phyloP scores from a whole-genome alignment of 2,113 vertebrate species.

The Heterotis niloticus region DNA sequence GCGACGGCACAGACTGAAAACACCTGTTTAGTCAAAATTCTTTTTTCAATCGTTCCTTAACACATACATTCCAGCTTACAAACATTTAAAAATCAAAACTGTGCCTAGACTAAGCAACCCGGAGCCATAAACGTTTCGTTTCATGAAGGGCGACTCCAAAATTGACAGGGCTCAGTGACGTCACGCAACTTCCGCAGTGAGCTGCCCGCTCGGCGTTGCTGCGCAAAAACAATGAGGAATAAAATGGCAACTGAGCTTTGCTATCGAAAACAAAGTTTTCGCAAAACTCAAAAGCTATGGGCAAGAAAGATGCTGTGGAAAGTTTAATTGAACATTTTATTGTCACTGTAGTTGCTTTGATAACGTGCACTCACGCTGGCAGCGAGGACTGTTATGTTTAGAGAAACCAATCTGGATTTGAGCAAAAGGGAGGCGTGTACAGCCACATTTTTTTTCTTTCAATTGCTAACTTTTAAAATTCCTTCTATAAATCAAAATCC shows the following conservation, averaged over 20 bases:
- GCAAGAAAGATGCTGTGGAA: background rate
- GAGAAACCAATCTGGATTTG: slow-evolving; percentile 65
- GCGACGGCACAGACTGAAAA: no score
- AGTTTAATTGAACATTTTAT: slow-evolving; percentile 87
- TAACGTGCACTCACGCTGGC: slow-evolving; percentile 77
- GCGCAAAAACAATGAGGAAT: no score
- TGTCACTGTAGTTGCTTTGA: slow-evolving; percentile 83
- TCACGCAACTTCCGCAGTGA: no score
- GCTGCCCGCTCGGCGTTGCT: no score
- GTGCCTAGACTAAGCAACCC: background rate
- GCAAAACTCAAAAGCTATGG: background rate
- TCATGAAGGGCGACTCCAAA: no score
- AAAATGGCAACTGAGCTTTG: no score
- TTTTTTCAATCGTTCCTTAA: no score
- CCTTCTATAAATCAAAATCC: slow-evolving; percentile 54
- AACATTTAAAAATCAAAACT: slow-evolving; percentile 20
- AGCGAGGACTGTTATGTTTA: slow-evolving; percentile 53
- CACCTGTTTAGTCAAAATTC: no score
- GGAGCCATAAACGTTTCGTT: background rate
- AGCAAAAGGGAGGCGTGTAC: slow-evolving; percentile 63
- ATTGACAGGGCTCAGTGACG: no score
- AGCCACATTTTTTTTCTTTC: slow-evolving; percentile 46
- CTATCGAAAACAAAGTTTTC: no score
- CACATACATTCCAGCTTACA: no score
- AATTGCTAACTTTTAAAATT: slow-evolving; percentile 45